These are phyloP conservation scores for Campoplex capitator DNA, from an alignment of 2,888 invertebrate species.

Conservation along the genomic window DNA sequence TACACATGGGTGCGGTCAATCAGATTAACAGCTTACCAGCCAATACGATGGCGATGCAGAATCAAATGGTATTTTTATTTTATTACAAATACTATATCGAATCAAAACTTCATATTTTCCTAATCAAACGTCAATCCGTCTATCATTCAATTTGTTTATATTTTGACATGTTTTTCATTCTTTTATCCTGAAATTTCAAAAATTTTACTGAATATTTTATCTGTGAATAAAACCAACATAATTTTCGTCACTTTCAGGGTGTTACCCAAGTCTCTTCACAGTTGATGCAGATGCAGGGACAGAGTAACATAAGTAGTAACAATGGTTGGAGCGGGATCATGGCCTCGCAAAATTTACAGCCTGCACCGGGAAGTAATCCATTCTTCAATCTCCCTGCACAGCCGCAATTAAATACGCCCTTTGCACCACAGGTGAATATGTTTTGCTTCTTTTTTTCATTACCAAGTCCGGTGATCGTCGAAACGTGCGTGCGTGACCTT, in stretches of 20 bases:
- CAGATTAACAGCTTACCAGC: slow-evolving; percentile 78
- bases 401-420: slow-evolving; percentile 73
- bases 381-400: slow-evolving; percentile 81
- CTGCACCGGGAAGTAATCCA: slow-evolving; percentile 83
- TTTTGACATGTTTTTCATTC: no score
- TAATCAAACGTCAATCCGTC: no score
- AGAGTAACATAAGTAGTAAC: slow-evolving; percentile 75
- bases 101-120: not conserved
- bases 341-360: slow-evolving; percentile 81
- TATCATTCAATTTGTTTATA: no score
- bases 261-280: slow-evolving; percentile 70
- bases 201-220: not conserved
- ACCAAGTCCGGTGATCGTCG: not conserved
- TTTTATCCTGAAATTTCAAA: no score
- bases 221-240: not conserved
- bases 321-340: slow-evolving; percentile 83
- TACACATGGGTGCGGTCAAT: slow-evolving; percentile 70
- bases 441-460: not conserved
- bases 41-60: slow-evolving; percentile 77
- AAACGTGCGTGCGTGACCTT: slow-evolving; percentile 8
- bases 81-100: not conserved
- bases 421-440: slow-evolving; percentile 77
- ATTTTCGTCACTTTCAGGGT: slow-evolving; percentile 49
- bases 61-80: slow-evolving; percentile 78
- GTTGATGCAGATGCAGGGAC: slow-evolving; percentile 80